phyloP scores from a whole-genome alignment of 92 coral and sea anemone genomes.

The Metridium senile region DNA sequence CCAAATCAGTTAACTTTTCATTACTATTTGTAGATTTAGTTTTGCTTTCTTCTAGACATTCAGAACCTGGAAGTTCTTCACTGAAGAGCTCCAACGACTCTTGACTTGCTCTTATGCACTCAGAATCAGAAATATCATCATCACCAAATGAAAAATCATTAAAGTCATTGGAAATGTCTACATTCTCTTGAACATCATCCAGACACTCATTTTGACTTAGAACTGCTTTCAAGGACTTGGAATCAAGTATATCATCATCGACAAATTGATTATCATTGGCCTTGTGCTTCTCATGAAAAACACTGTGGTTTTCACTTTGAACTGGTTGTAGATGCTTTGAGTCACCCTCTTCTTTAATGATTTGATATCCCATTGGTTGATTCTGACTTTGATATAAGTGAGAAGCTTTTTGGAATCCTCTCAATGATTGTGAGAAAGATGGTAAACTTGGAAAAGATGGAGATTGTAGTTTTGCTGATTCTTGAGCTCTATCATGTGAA shows the following conservation, averaged over 20 bases:
- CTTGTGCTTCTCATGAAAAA: background rate
- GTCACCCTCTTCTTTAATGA: background rate
- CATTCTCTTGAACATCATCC: background rate
- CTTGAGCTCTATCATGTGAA: background rate
- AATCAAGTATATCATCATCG: background rate
- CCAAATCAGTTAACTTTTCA: background rate
- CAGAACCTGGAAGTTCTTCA: background rate
- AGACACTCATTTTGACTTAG: background rate
- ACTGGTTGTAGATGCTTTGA: constrained; percentile 5
- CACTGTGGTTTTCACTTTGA: background rate
- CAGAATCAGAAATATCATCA: constrained; percentile 10
- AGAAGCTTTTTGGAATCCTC: constrained; percentile 24
- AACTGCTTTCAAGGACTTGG: background rate
- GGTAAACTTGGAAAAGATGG: background rate
- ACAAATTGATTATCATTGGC: too few relatives aligned
- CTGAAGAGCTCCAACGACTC: background rate
- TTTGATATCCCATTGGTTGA: background rate
- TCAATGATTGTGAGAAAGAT: background rate
- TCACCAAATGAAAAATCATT: background rate
- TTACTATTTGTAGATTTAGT: background rate
- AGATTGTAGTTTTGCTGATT: background rate
- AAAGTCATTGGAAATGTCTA: background rate
- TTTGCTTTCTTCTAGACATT: constrained; percentile 2
- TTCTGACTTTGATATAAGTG: constrained; percentile 3
- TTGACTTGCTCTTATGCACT: constrained; percentile 1